These are phyloP conservation scores for Proterorhinus semilunaris DNA, from an alignment of 2,113 vertebrate species.

Conservation along the genomic window DNA sequence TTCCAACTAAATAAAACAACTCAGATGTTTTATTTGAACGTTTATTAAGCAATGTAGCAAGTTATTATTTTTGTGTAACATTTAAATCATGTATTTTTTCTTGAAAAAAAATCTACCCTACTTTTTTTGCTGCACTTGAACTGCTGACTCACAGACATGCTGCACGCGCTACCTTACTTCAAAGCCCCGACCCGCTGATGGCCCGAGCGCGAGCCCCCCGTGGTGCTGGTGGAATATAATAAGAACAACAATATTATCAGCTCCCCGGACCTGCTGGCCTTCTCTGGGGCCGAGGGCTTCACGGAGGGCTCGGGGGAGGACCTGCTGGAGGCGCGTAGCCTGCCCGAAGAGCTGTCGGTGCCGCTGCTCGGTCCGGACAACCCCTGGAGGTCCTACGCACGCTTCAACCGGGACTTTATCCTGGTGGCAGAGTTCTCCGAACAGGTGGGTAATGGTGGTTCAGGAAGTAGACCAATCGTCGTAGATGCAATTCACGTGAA, in stretches of 20 bases:
- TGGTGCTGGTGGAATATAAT: neutral
- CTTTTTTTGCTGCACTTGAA: slow-evolving; percentile 6
- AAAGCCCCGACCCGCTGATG: neutral
- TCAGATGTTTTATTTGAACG: neutral
- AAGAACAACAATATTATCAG: slow-evolving; percentile 84
- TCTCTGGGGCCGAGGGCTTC: slow-evolving; percentile 84
- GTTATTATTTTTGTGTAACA: neutral
- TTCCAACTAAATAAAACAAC: too few relatives aligned
- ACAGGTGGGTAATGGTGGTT: slow-evolving; percentile 69
- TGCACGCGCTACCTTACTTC: neutral
- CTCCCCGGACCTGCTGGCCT: slow-evolving; percentile 93
- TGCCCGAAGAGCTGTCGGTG: slow-evolving; percentile 88
- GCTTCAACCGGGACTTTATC: slow-evolving; percentile 89
- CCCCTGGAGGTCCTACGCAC: slow-evolving; percentile 85
- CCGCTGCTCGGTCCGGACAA: slow-evolving; percentile 77
- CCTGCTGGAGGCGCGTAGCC: slow-evolving; percentile 53
- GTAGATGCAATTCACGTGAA: too few relatives aligned
- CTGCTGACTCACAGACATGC: slow-evolving; percentile 48
- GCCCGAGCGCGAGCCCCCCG: neutral
- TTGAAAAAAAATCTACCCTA: too few relatives aligned
- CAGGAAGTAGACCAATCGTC: too few relatives aligned
- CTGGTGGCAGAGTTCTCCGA: slow-evolving; percentile 96
- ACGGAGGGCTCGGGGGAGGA: slow-evolving; percentile 68
- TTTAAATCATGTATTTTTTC: too few relatives aligned
- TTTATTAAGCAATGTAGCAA: slow-evolving; percentile 21